Percentiles rank a stretch among this genome's conserved stretches.
These are phyloP conservation scores for Ornithoptera priamus DNA, from an alignment of 2,888 invertebrate genomes.

Conservation along the genomic window DNA sequence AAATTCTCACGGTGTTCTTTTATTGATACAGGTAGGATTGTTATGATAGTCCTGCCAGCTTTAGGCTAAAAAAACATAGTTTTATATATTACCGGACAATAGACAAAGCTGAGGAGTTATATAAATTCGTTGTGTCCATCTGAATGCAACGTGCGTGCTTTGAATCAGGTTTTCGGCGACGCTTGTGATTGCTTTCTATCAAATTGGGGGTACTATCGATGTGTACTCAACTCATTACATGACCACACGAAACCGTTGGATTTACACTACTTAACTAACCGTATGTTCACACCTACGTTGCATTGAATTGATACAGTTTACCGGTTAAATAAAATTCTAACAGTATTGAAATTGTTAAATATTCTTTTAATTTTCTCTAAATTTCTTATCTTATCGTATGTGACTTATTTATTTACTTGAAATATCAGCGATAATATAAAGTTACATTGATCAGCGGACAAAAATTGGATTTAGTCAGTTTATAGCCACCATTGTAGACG, in stretches of 20 bases:
- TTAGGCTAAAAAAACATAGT: neutral
- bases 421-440: too few relatives aligned
- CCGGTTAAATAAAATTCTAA: too few relatives aligned
- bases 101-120: neutral
- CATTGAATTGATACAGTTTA: neutral
- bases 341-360: too few relatives aligned
- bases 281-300: conserved; percentile 43
- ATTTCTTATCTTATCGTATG: too few relatives aligned
- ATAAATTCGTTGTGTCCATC: conserved; percentile 20
- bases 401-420: too few relatives aligned
- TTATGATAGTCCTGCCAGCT: neutral
- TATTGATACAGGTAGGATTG: neutral
- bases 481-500: too few relatives aligned
- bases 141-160: conserved; percentile 43
- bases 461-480: too few relatives aligned
- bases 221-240: conserved; percentile 66
- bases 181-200: conserved; percentile 56
- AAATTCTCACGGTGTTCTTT: neutral
- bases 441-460: too few relatives aligned
- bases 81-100: neutral
- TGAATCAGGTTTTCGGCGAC: conserved; percentile 35
- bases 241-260: conserved; percentile 56
- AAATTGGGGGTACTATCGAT: conserved; percentile 43
- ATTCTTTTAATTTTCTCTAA: too few relatives aligned
- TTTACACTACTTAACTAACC: conserved; percentile 71